Conservation (phyloP, 1,140 invertebrate species). For the Teleogryllus occipitalis region DNA sequence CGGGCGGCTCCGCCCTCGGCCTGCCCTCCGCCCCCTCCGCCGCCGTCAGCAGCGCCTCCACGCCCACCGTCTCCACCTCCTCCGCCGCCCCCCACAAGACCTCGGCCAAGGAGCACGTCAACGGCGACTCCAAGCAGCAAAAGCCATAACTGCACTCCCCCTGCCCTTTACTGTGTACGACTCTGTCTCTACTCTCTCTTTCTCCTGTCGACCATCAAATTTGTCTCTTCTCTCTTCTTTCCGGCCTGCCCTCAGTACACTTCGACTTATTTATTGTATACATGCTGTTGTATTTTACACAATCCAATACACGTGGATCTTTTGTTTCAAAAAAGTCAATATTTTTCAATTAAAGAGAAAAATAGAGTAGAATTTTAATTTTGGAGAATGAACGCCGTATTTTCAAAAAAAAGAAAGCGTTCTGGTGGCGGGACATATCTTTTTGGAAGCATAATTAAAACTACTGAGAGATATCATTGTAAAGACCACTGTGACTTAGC, state of each 20-base stretch:
- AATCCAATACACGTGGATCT: background rate
- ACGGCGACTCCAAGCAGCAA: background rate
- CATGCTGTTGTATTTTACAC: background rate
- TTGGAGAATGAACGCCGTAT: background rate
- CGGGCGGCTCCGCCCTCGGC: too few relatives aligned
- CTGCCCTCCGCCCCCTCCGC: too few relatives aligned
- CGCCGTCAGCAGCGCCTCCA: background rate
- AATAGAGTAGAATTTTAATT: background rate
- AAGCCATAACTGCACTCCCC: background rate
- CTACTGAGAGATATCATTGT: background rate
- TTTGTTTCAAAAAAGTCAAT: background rate
- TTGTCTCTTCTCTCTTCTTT: background rate
- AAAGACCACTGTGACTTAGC: background rate
- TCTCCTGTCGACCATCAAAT: background rate
- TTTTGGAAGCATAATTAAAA: background rate
- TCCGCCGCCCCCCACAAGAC: background rate
- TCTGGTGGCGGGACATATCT: background rate
- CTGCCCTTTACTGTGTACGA: background rate
- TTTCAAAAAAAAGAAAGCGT: background rate
- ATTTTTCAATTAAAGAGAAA: conserved; percentile 2
- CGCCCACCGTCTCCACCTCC: too few relatives aligned
- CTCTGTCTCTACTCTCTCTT: background rate
- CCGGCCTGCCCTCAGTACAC: background rate
- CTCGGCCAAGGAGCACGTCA: background rate
- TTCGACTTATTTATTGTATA: background rate